Percentiles rank a stretch among this genome's conserved stretches.
Conservation (phyloP, 2,888 invertebrate species). For the Ceraclea dissimilis region DNA sequence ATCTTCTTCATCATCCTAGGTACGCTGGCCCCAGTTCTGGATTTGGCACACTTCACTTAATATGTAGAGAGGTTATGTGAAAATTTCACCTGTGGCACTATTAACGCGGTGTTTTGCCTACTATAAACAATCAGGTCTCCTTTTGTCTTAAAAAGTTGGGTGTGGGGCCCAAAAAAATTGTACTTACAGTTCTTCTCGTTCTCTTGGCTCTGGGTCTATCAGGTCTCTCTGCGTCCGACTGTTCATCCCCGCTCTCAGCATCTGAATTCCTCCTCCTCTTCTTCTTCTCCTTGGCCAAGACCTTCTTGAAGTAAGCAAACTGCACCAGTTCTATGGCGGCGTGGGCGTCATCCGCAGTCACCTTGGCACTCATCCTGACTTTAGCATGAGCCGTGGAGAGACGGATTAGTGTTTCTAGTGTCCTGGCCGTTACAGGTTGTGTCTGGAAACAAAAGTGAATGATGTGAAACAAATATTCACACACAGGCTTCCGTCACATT, state of each 20-base stretch:
- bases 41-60: no score
- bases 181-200: constrained; percentile 38
- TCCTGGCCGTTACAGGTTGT: constrained; percentile 94
- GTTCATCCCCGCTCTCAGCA: constrained; percentile 42
- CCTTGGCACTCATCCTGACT: constrained; percentile 79
- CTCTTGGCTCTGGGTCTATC: constrained; percentile 35
- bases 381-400: constrained; percentile 96
- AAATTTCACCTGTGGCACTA: no score
- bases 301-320: constrained; percentile 92
- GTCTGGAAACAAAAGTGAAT: constrained; percentile 52
- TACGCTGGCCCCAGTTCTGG: no score
- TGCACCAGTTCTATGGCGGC: constrained; percentile 91
- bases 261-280: constrained; percentile 55
- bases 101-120: no score
- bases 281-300: constrained; percentile 67
- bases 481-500: no score
- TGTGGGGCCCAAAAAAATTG: no score
- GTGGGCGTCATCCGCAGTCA: constrained; percentile 78
- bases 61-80: no score
- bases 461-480: neutral
- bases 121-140: no score
- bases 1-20: no score
- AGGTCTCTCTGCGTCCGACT: constrained; percentile 29
- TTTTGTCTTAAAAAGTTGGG: no score
- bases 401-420: constrained; percentile 95